Conservation (phyloP, 2,113 vertebrate species). For the Aleadryas rufinucha region DNA sequence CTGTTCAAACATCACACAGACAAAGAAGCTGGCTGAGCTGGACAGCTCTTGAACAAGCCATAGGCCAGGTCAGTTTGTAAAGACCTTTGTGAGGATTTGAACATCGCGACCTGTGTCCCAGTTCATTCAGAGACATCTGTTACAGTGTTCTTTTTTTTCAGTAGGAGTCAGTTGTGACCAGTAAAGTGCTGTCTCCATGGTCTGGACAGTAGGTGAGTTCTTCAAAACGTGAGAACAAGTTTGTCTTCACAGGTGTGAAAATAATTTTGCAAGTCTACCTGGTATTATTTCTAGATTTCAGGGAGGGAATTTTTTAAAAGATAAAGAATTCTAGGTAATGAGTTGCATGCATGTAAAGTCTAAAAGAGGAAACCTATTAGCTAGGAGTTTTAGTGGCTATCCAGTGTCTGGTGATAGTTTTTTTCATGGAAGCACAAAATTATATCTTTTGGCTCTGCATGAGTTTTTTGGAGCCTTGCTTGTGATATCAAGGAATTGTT, state of each 20-base stretch:
- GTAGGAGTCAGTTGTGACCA: background rate
- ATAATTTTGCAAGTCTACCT: background rate
- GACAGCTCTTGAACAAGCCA: background rate
- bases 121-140: background rate
- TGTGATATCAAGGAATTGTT: background rate
- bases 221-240: background rate
- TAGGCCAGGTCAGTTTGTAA: background rate
- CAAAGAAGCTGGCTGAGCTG: background rate
- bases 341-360: background rate
- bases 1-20: background rate
- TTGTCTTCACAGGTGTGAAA: background rate
- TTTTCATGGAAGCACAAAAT: background rate
- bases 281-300: background rate
- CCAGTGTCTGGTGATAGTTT: background rate
- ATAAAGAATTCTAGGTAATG: background rate
- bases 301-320: background rate
- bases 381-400: background rate
- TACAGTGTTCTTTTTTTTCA: background rate
- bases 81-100: background rate
- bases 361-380: background rate
- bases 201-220: background rate
- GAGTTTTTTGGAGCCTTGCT: background rate
- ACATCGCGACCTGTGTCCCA: background rate
- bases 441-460: background rate
- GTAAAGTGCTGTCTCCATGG: background rate